These are phyloP conservation scores for Lethocerus indicus DNA, from an alignment of 1,140 invertebrate species.

Conservation along the genomic window DNA sequence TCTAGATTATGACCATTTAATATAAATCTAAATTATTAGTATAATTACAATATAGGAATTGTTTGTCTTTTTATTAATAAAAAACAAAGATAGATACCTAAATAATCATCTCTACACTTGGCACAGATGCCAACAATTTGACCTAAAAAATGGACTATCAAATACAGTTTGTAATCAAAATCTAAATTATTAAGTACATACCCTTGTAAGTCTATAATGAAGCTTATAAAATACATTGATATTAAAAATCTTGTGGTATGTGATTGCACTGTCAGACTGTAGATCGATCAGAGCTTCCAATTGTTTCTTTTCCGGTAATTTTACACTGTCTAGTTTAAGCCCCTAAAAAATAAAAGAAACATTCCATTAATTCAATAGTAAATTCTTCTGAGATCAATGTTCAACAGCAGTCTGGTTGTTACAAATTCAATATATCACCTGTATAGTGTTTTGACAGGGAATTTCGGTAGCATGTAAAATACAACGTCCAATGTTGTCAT, in stretches of 20 bases:
- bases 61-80: neutral
- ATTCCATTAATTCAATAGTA: too few species aligned
- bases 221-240: conserved; percentile 46
- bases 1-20: too few species aligned
- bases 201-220: conserved; percentile 48
- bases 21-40: too few species aligned
- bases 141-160: conserved; percentile 30
- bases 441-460: conserved; percentile 30
- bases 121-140: neutral
- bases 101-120: conserved; percentile 20
- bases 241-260: conserved; percentile 44
- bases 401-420: too few species aligned
- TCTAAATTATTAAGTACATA: conserved; percentile 19
- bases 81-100: neutral
- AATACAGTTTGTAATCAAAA: neutral
- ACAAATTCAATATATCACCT: conserved; percentile 14
- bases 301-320: conserved; percentile 21
- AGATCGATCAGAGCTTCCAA: conserved; percentile 8
- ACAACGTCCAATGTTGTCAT: conserved; percentile 69
- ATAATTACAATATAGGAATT: neutral
- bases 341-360: conserved; percentile 28
- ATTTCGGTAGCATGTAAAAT: conserved; percentile 48
- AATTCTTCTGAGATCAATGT: too few species aligned
- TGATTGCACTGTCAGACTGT: conserved; percentile 37
- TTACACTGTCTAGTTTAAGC: conserved; percentile 31